Percentiles rank a stretch among this genome's conserved stretches.
These are phyloP conservation scores for Galendromus occidentalis DNA, from an alignment of 1,140 invertebrate species.

Conservation along the genomic window DNA sequence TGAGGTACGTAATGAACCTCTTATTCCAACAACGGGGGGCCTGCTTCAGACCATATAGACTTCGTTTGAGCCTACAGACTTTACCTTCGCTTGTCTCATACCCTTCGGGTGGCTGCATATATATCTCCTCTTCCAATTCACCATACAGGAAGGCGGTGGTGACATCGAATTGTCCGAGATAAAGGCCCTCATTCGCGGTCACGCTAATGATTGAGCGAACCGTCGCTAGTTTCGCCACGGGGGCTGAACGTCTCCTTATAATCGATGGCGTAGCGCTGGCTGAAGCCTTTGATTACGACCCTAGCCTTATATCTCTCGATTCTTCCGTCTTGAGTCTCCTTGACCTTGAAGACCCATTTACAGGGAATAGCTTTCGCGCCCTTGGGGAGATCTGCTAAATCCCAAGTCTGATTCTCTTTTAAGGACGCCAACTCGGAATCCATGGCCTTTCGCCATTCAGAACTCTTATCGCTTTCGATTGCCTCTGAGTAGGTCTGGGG, in stretches of 20 bases:
- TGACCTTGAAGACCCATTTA: slow-evolving; percentile 13
- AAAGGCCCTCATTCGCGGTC: slow-evolving; percentile 22
- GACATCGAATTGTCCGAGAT: too few relatives aligned
- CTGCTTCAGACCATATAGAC: slow-evolving; percentile 30
- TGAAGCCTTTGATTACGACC: slow-evolving; percentile 26
- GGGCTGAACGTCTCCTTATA: slow-evolving; percentile 23
- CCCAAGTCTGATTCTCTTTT: slow-evolving; percentile 15
- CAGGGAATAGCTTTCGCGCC: background rate
- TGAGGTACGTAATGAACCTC: slow-evolving; percentile 12
- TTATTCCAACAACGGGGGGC: slow-evolving; percentile 27
- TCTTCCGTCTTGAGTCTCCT: slow-evolving; percentile 22
- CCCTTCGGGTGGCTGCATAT: slow-evolving; percentile 10
- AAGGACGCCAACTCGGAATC: slow-evolving; percentile 13
- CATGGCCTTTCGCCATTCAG: slow-evolving; percentile 14
- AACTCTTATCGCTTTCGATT: too few relatives aligned
- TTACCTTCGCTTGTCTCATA: background rate
- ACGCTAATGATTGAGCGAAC: slow-evolving; percentile 26
- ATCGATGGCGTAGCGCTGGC: slow-evolving; percentile 19
- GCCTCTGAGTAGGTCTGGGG: too few relatives aligned
- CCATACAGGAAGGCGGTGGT: slow-evolving; percentile 13
- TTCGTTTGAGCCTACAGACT: slow-evolving; percentile 22
- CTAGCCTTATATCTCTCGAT: slow-evolving; percentile 26
- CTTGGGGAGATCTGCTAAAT: background rate
- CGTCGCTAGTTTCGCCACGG: slow-evolving; percentile 20
- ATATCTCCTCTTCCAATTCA: slow-evolving; percentile 12